Evolutionary conservation across 1,140 invertebrate genomes (phyloP), one percentile per base, ranked within the genome.

Genomic region (Orussus abietinus): DNA sequence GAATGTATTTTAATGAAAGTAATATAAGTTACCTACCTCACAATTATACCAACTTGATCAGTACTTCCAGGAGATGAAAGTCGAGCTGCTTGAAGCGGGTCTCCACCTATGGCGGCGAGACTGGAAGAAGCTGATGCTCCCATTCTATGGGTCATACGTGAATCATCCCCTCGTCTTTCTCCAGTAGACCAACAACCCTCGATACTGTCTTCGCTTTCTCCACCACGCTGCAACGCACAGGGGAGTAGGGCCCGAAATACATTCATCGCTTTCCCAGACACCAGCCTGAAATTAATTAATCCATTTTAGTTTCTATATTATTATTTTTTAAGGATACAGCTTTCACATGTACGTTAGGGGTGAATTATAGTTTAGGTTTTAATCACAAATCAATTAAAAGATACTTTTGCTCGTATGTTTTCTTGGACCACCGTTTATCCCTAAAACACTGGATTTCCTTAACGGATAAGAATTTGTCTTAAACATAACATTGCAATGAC

Each of bases 251-350:
- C 76, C 59, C 75, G 74, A 57, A 79, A 77, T 63, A 79, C 64
- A 66, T 78, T 79, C 77, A 79, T 79, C 56, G 65, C 73, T 76
- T 58, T 69, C 75, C 75, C 74, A 77, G 75, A 76, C 74, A 66
- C 64, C 64, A 64, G 74, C 75, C 73, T 77, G 25, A 42, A 65
- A 66, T 42, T 35, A 45, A 36, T 26, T 26, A 41, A 31, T 9
- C 14, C 12, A n/a, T n/a, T 20, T 29, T 5, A 14, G 31, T 32
- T 40, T 35, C n/a, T 21, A 35, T 3, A 26, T 31, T 26, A 28
- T 31, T 45, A 14, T 14, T 28, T 12, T 32, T 20, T 38, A 12
- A 25, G 9, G 9, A 41, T 28, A 43, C 30, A 19, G 20, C n/a
- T n/a, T n/a, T n/a, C n/a, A n/a, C n/a, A n/a, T n/a, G 9, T 34